A percentile compares a stretch with the other conserved stretches of the same genome.
These are phyloP conservation scores for Zele albiditarsus DNA, from an alignment of 2,888 invertebrate species.

Conservation along the genomic window DNA sequence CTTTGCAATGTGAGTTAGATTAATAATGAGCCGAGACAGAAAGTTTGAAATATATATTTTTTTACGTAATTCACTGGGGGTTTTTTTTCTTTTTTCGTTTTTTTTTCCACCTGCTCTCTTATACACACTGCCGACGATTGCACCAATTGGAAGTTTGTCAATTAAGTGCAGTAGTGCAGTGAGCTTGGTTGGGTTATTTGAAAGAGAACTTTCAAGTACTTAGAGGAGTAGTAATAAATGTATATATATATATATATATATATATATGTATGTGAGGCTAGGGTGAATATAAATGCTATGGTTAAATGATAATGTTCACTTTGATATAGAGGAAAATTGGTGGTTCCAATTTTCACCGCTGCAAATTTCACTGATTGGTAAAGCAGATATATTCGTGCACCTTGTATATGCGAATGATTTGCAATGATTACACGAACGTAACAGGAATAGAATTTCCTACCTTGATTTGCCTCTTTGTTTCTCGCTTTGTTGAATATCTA, in stretches of 20 bases:
- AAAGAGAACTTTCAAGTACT: neutral
- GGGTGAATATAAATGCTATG: too few species aligned
- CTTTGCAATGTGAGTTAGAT: slow-evolving; percentile 1
- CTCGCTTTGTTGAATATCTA: neutral
- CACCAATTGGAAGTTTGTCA: slow-evolving; percentile 20
- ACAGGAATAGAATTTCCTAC: neutral
- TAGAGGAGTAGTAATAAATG: neutral
- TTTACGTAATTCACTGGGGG: too few species aligned
- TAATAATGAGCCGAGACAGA: neutral
- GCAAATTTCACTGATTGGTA: too few species aligned
- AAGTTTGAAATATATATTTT: slow-evolving; percentile 15
- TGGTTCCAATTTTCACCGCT: too few species aligned
- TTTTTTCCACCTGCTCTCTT: neutral
- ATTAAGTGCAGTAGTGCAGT: neutral
- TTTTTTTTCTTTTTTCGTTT: neutral
- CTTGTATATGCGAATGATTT: slow-evolving; percentile 6
- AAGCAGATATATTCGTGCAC: too few species aligned
- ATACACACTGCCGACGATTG: neutral
- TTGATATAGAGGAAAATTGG: neutral
- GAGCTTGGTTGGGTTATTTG: neutral
- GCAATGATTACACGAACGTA: neutral
- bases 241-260: neutral
- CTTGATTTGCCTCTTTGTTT: neutral
- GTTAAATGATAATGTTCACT: neutral
- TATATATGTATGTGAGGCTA: too few species aligned